A percentile compares a stretch with the other conserved stretches of the same genome.
These are phyloP conservation scores for Meandrina meandrites DNA, from an alignment of 92 coral and sea anemone genomes.

Conservation along the genomic window DNA sequence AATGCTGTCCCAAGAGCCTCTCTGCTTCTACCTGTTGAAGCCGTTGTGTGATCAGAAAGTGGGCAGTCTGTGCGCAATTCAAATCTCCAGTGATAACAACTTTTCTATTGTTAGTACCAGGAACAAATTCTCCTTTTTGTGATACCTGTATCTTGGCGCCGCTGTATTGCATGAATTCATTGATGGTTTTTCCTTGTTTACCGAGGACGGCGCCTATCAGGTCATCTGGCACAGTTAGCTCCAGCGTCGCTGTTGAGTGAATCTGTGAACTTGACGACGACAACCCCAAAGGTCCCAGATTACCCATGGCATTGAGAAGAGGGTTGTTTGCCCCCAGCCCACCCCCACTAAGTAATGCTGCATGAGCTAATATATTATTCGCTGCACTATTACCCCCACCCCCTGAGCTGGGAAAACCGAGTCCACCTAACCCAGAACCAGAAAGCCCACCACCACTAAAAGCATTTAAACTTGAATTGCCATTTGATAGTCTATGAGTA, in stretches of 20 bases:
- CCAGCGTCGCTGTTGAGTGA: constrained; percentile 94
- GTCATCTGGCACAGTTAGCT: constrained; percentile 97
- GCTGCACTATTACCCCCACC: constrained; percentile 66
- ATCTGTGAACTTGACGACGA: constrained; percentile 78
- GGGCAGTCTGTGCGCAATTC: constrained; percentile 93
- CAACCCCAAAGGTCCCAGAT: constrained; percentile 69
- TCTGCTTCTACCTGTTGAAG: constrained; percentile 95
- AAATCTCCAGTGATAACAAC: constrained; percentile 98
- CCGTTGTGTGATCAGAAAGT: constrained; percentile 93
- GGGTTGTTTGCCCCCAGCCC: constrained; percentile 75
- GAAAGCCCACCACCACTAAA: constrained; percentile 63
- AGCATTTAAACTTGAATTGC: constrained; percentile 51
- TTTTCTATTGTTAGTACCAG: constrained; percentile 97
- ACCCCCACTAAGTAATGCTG: constrained; percentile 88
- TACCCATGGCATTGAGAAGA: constrained; percentile 74
- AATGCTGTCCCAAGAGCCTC: constrained; percentile 62
- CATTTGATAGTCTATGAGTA: constrained; percentile 47
- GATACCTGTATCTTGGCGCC: constrained; percentile 96
- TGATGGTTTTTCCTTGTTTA: constrained; percentile 97
- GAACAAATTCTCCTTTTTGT: constrained; percentile 96
- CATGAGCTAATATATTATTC: constrained; percentile 89
- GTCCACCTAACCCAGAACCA: constrained; percentile 81
- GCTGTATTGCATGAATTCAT: constrained; percentile 97
- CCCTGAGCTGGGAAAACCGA: constrained; percentile 79
- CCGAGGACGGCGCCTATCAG: constrained; percentile 95